Base-by-base conservation (phyloP, 1,140 invertebrate species). In the Drosophila bocqueti region DNA sequence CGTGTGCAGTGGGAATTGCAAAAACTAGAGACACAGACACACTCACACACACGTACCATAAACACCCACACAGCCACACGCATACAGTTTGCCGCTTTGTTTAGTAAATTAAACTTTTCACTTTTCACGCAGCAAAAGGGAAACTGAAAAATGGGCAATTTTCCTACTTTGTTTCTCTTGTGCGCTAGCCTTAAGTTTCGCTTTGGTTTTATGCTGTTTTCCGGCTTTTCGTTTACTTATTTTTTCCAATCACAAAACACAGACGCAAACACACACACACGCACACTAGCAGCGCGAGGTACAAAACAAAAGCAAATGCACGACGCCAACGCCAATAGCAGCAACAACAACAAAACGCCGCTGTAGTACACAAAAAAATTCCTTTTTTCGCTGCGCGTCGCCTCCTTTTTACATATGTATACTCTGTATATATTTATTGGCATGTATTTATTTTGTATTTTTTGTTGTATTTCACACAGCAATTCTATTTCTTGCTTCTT, bases 31-130 rank as follows among this genome's bases (percentile, higher is more conserved):
- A 86, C 54, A 76, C 64, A 75, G 82, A 26, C 24, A 24, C 45
- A 46, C 18, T 11, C 6, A 63, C 66, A 43, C 69, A 80, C 64
- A 69, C 24, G 16, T 50, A n/a, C n/a, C n/a, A n/a, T n/a, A 50
- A 13, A 54, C 68, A 29, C 45, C 11, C 45, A 66, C 62, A 77
- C 81, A 71, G 46, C 42, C 73, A 66, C 75, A 79, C 52, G 18
- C 76, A 79, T 40, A 65, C 79, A 50, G 54, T 29, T 58, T 50
- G 69, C 79, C 79, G 79, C 74, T 76, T 90, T 85, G 67, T 90
- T 90, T 89, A 85, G 81, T 89, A 89, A 89, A 89, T 89, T 89
- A 90, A 89, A 82, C 85, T 90, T 89, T 89, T 89, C 85, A 89
- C 85, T 89, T 89, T 89, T 67, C 24, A 59, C 21, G 31, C 86